Evolutionary conservation across 1,140 invertebrate genomes (phyloP).

Genomic region (Ceratina calcarata): DNA sequence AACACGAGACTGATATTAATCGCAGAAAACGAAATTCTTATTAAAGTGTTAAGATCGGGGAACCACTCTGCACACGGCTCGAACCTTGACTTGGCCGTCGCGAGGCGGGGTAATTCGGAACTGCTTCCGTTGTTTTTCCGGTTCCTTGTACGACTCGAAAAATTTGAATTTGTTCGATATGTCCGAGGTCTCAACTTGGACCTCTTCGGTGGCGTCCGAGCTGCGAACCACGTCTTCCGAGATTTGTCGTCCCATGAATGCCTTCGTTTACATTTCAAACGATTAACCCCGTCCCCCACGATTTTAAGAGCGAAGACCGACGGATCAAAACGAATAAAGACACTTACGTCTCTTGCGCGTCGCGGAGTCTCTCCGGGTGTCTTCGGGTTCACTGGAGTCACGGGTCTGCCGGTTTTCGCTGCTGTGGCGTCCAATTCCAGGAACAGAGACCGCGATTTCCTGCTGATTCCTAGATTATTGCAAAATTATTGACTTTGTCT

Average conservation of each 20-base stretch:
- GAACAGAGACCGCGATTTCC: slow-evolving; percentile 92
- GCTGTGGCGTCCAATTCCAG: slow-evolving; percentile 90
- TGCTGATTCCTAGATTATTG: slow-evolving; percentile 86
- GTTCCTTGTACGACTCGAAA: slow-evolving; percentile 92
- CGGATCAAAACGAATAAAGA: not conserved
- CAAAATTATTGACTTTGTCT: not conserved
- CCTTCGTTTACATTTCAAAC: slow-evolving; percentile 69
- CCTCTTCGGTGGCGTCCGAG: slow-evolving; percentile 87
- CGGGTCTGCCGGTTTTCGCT: slow-evolving; percentile 77
- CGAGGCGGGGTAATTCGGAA: slow-evolving; percentile 93
- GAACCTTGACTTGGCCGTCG: slow-evolving; percentile 85
- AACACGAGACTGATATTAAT: not conserved
- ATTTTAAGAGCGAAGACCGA: not conserved
- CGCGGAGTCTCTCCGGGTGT: slow-evolving; percentile 78
- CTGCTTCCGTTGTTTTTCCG: slow-evolving; percentile 85
- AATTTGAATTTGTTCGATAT: slow-evolving; percentile 93
- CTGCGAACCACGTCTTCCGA: slow-evolving; percentile 88
- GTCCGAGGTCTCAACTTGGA: slow-evolving; percentile 89
- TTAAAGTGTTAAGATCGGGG: not conserved
- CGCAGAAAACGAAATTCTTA: not conserved
- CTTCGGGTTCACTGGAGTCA: slow-evolving; percentile 78
- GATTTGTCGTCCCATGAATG: slow-evolving; percentile 81
- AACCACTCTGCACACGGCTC: slow-evolving; percentile 40
- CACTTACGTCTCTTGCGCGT: slow-evolving; percentile 83
- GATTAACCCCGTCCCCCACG: not conserved